These are phyloP conservation scores for Emmelina monodactyla DNA, from an alignment of 2,888 invertebrate species.

Conservation along the genomic window DNA sequence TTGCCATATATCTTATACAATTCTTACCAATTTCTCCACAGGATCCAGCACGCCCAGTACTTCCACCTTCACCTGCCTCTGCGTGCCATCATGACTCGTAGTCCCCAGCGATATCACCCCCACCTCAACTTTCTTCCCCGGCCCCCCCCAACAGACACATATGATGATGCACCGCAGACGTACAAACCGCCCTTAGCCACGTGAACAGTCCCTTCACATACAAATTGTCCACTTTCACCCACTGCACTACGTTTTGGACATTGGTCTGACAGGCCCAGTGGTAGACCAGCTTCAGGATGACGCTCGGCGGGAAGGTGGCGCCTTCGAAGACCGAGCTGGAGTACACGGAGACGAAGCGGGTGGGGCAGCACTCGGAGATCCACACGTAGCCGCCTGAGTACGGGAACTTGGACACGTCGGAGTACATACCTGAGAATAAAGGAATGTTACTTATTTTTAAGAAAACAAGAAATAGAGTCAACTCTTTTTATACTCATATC, in stretches of 20 bases:
- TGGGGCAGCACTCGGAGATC: conserved; percentile 89
- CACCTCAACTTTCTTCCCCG: conserved; percentile 75
- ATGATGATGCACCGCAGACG: conserved; percentile 81
- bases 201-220: conserved; percentile 70
- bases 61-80: conserved; percentile 86
- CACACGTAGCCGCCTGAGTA: conserved; percentile 91
- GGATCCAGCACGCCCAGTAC: conserved; percentile 85
- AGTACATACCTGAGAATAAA: conserved; percentile 75
- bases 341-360: conserved; percentile 86
- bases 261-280: conserved; percentile 94
- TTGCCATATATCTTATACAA: too few relatives aligned
- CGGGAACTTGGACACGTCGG: conserved; percentile 84
- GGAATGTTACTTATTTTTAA: too few relatives aligned
- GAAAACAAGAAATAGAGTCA: too few relatives aligned
- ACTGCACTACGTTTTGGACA: conserved; percentile 86
- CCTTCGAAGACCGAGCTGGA: conserved; percentile 88
- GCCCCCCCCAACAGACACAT: conserved; percentile 76
- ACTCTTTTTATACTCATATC: too few relatives aligned
- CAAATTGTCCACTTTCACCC: conserved; percentile 75
- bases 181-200: conserved; percentile 75
- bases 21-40: conserved; percentile 69
- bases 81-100: conserved; percentile 78
- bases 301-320: conserved; percentile 83
- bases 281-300: conserved; percentile 83
- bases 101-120: conserved; percentile 90